Evolutionary conservation across 2,797 vertebrate genomes (phyloP).

Genomic region (Avahi laniger): DNA sequence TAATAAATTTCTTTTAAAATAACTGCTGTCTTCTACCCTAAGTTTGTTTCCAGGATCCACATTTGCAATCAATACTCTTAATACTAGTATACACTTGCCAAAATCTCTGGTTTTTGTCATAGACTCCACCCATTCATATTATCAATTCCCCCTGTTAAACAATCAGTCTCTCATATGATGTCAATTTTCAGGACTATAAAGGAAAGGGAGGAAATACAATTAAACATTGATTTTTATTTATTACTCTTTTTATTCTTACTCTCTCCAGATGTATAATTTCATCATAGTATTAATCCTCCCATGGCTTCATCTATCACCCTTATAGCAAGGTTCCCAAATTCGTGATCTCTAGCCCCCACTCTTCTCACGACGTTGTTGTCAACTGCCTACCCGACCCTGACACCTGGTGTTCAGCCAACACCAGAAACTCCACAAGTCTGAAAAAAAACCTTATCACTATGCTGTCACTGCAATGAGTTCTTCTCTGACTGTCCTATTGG

Average conservation of each 20-base stretch:
- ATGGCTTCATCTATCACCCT: not conserved
- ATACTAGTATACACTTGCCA: not conserved
- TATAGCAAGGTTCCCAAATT: not conserved
- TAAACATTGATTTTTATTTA: slow-evolving; percentile 10
- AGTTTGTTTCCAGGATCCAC: not conserved
- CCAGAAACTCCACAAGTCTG: not conserved
- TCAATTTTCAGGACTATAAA: slow-evolving; percentile 39
- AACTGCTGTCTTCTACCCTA: not conserved
- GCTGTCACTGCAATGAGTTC: not conserved
- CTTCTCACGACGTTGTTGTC: not conserved
- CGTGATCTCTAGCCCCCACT: not conserved
- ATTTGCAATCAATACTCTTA: slow-evolving; percentile 22
- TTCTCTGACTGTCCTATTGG: not conserved
- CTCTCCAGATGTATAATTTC: not conserved
- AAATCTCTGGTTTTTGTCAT: slow-evolving; percentile 14
- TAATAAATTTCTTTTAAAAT: slow-evolving; percentile 25
- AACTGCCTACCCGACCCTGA: not conserved
- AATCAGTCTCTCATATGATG: not conserved
- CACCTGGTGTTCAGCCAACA: not conserved
- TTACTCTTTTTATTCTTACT: not conserved
- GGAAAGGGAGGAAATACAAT: not conserved
- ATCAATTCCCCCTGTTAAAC: slow-evolving; percentile 26
- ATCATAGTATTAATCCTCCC: not conserved
- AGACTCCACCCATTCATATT: not conserved
- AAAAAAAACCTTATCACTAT: not conserved